Conservation (phyloP, 2,797 vertebrate genomes). For the Tachyglossus aculeatus region DNA sequence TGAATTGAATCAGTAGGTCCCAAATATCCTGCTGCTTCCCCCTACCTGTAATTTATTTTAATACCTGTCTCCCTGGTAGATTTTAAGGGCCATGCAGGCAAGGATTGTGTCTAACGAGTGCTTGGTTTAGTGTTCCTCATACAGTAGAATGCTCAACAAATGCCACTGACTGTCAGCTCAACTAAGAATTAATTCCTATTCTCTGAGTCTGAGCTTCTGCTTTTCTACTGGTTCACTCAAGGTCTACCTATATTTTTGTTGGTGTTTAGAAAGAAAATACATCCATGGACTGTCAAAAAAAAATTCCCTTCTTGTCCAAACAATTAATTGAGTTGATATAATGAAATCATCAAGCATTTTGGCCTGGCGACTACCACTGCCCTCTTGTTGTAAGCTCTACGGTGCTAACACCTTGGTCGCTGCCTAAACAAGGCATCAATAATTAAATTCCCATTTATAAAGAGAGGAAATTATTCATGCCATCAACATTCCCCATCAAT, state of each 20-base stretch:
- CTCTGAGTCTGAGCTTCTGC: not conserved
- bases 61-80: too few relatives aligned
- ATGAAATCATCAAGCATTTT: not conserved
- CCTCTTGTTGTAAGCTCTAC: conserved; percentile 27
- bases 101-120: too few relatives aligned
- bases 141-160: too few relatives aligned
- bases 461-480: conserved; percentile 78
- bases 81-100: too few relatives aligned
- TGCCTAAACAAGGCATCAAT: conserved; percentile 77
- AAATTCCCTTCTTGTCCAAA: not conserved
- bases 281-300: not conserved
- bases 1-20: too few relatives aligned
- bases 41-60: too few relatives aligned
- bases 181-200: not conserved
- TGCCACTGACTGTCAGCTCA: too few relatives aligned
- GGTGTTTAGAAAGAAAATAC: not conserved
- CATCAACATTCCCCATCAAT: conserved; percentile 71
- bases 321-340: not conserved
- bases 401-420: conserved; percentile 68
- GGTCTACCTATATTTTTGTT: fast-evolving
- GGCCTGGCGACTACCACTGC: conserved; percentile 13
- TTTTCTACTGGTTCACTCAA: not conserved
- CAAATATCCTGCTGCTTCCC: too few relatives aligned
- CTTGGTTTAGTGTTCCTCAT: too few relatives aligned
- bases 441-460: conserved; percentile 80